Conservation (phyloP, 2,797 vertebrate genomes). For the Myoxocephalus aenaeus region DNA sequence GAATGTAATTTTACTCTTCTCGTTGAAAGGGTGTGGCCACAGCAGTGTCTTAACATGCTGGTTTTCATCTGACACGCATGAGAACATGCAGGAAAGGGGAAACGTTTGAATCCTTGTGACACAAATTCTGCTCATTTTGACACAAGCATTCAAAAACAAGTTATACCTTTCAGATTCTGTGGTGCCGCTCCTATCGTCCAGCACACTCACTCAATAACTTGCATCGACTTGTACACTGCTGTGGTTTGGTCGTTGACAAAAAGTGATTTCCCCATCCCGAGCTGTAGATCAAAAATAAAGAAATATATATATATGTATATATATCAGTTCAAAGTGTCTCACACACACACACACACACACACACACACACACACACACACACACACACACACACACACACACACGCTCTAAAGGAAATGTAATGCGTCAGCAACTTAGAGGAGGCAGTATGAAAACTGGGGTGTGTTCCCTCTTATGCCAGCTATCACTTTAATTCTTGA, state of each 20-base stretch:
- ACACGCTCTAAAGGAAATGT: neutral
- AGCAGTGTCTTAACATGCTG: constrained; percentile 59
- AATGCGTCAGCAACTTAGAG: constrained; percentile 13
- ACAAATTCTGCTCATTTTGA: neutral
- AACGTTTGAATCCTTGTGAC: neutral
- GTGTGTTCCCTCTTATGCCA: neutral
- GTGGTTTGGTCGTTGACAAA: constrained; percentile 78
- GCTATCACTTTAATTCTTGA: neutral
- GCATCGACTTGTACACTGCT: constrained; percentile 21
- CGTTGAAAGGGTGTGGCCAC: constrained; percentile 54
- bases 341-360: neutral
- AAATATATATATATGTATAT: constrained; percentile 30
- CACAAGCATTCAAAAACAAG: neutral
- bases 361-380: neutral
- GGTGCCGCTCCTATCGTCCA: neutral
- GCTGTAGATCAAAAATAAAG: constrained; percentile 57
- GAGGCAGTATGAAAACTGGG: neutral
- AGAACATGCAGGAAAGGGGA: constrained; percentile 12
- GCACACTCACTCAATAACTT: constrained; percentile 56
- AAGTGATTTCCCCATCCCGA: constrained; percentile 63
- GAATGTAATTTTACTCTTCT: constrained; percentile 17
- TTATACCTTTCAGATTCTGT: constrained; percentile 33
- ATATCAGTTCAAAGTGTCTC: constrained; percentile 17
- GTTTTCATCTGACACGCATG: constrained; percentile 58
- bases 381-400: neutral